Evolutionary conservation across 1,140 invertebrate genomes (phyloP), one percentile per base, ranked within the genome.

Genomic region (Drosophila grimshawi): DNA sequence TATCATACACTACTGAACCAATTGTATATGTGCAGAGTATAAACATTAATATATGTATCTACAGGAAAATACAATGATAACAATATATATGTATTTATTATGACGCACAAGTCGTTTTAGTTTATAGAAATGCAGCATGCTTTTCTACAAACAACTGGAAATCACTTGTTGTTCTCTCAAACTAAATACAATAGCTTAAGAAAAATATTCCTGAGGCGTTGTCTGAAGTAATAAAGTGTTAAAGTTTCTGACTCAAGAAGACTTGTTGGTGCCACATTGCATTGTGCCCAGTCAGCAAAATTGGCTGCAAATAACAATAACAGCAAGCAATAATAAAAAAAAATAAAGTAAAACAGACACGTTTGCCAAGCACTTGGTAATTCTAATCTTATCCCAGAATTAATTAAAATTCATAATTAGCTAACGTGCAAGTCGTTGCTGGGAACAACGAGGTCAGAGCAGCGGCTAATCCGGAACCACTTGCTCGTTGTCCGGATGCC

Each of bases 371-470:
- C 51, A 30, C 35, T 32, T 27, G 48, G 29, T 52, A 27, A 32
- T 35, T 39, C 43, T 39, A 43, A 59, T 66, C 32, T 10, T 41
- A 82, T 75, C 56, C 75, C 75, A 82, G 75, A 82, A 79, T 75
- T 81, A 82, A 81, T 81, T 81, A 81, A 81, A 81, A 81, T 81
- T 81, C 80, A 82, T 81, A 81, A 81, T 81, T 82, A 81, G 80
- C 78, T 81, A 43, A 79, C 81, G 70, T 78, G 73, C 73, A 80
- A 60, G 53, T 64, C 60, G 19, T 10, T 43, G 60, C 52, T 29
- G 41, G 11, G 45, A 46, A 49, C 68, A 65, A 78, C 64, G 75
- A 82, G 80, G 78, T 77, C 80, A 78, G 63, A 32, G 78, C 59
- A 57, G 53, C 60, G 69, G 67, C 79, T 74, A 76, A 80, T 81